Percentiles rank a stretch among this genome's conserved stretches.
phyloP scores from a whole-genome alignment of 30 jellyfish, hydroid and myxozoan genomes.

The Phacellophora camtschatica region DNA sequence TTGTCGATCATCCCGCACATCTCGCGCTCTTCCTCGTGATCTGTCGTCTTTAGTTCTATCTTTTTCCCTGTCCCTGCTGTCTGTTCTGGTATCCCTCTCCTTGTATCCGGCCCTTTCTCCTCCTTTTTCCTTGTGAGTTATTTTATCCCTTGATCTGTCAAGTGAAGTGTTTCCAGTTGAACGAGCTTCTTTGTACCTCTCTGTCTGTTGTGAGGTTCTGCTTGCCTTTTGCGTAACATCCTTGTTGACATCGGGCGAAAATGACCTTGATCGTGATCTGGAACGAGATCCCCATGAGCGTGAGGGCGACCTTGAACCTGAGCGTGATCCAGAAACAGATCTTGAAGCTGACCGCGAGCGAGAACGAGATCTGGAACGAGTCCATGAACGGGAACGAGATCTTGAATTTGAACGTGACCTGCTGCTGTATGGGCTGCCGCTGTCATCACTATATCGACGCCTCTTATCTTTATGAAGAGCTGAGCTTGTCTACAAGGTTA shows the following conservation, averaged over 20 bases:
- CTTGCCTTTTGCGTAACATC: constrained; percentile 19
- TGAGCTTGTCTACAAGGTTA: constrained; percentile 16
- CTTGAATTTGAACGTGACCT: constrained; percentile 67
- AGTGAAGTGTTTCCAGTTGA: background rate
- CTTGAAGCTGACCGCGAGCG: constrained; percentile 62
- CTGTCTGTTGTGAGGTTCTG: background rate
- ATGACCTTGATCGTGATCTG: constrained; percentile 29
- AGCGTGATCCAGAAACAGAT: constrained; percentile 54
- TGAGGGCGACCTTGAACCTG: constrained; percentile 60
- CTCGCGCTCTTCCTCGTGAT: constrained; percentile 52
- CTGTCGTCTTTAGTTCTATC: constrained; percentile 41
- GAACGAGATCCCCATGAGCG: constrained; percentile 57
- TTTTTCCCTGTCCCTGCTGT: constrained; percentile 54
- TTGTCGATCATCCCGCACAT: constrained; percentile 48
- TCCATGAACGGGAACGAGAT: constrained; percentile 51
- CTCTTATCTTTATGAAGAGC: constrained; percentile 68
- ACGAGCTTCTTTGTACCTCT: constrained; percentile 42
- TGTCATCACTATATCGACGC: constrained; percentile 60
- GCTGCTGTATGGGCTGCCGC: constrained; percentile 70
- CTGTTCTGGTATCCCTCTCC: constrained; percentile 12
- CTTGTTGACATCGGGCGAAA: constrained; percentile 14
- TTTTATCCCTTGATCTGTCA: constrained; percentile 39
- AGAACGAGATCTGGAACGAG: constrained; percentile 46
- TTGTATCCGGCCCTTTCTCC: constrained; percentile 53
- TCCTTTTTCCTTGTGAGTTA: constrained; percentile 13